These are phyloP conservation scores for Equus przewalskii DNA, from an alignment of 2,113 vertebrate species.

Conservation along the genomic window DNA sequence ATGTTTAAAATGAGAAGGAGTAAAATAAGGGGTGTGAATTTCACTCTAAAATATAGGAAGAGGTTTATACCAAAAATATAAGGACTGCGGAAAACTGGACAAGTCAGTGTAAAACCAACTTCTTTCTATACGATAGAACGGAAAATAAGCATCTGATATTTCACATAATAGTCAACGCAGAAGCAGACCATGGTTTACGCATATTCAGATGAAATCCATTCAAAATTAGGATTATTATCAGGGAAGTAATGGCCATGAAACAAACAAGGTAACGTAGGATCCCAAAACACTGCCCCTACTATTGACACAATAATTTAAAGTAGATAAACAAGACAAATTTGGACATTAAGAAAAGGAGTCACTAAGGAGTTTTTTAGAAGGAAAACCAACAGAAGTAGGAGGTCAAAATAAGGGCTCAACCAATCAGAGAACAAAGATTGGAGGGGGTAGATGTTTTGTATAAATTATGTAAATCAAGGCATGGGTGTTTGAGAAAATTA, in stretches of 20 bases:
- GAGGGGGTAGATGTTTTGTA: not conserved
- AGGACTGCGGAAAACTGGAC: not conserved
- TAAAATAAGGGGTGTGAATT: not conserved
- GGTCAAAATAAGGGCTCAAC: not conserved
- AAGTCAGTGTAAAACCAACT: not conserved
- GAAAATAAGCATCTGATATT: not conserved
- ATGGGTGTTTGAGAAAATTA: not conserved
- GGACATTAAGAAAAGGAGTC: not conserved
- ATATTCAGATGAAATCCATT: not conserved
- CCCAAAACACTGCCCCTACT: not conserved
- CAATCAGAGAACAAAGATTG: not conserved
- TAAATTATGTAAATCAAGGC: not conserved
- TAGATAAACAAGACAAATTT: not conserved
- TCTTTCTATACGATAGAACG: not conserved
- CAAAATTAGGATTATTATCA: not conserved
- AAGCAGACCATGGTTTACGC: not conserved
- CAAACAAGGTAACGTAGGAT: not conserved
- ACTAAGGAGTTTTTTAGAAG: not conserved
- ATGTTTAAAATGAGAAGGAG: not conserved
- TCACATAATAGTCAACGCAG: not conserved
- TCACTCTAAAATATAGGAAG: not conserved
- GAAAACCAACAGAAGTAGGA: not conserved
- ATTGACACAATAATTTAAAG: not conserved
- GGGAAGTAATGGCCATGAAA: not conserved
- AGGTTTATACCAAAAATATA: not conserved